Evolutionary conservation across 2,113 vertebrate genomes (phyloP).

Genomic region (Orientallactaga bullata): DNA sequence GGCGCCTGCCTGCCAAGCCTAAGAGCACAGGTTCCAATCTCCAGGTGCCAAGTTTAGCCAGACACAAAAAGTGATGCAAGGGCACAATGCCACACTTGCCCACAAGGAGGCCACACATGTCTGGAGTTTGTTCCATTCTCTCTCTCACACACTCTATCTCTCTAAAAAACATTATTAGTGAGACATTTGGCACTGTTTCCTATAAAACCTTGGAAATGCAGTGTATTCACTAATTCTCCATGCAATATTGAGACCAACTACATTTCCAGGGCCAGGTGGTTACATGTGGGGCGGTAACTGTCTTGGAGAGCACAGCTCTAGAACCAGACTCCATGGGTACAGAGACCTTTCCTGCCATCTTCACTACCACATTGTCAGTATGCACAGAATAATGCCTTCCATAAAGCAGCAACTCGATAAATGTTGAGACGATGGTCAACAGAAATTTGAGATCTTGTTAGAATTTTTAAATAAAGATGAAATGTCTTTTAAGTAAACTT

Average conservation of each 20-base stretch:
- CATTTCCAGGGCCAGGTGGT: not conserved
- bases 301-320: not conserved
- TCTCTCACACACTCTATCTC: too few species aligned
- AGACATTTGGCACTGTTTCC: not conserved
- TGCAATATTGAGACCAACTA: not conserved
- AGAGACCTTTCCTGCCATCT: not conserved
- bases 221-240: not conserved
- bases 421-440: not conserved
- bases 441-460: constrained; percentile 1
- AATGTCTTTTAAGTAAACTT: not conserved
- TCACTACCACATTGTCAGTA: not conserved
- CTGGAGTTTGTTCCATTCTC: too few species aligned
- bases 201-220: not conserved
- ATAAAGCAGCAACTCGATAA: not conserved
- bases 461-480: not conserved
- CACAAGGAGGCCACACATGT: too few species aligned
- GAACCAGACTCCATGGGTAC: not conserved
- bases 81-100: too few species aligned
- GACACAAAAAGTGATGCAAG: too few species aligned
- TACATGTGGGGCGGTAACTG: not conserved
- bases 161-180: too few species aligned
- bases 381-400: not conserved
- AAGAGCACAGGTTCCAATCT: too few species aligned
- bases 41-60: too few species aligned
- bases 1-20: too few species aligned